These are phyloP conservation scores for Meiosimyza decipiens DNA, from an alignment of 2,888 invertebrate species.

Conservation along the genomic window DNA sequence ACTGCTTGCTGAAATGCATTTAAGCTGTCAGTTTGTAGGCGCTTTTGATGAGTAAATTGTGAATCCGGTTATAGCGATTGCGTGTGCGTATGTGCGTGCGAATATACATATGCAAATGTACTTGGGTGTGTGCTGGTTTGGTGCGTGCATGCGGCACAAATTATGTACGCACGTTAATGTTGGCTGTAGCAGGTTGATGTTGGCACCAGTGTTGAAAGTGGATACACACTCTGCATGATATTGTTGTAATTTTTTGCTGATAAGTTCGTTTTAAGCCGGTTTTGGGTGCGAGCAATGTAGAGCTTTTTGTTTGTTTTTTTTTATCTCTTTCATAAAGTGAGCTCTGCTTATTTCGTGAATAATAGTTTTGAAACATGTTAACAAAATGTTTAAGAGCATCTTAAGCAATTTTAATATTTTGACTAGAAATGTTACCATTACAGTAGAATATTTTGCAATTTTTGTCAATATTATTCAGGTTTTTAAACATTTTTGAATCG, in stretches of 20 bases:
- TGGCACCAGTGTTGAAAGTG: not conserved
- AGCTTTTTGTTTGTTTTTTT: not conserved
- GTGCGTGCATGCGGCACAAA: conserved; percentile 5
- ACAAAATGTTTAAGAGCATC: too few species aligned
- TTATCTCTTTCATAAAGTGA: not conserved
- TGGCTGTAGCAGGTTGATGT: not conserved
- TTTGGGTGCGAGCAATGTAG: not conserved
- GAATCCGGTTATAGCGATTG: not conserved
- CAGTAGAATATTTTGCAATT: too few species aligned
- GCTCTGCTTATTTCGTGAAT: too few species aligned
- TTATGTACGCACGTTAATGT: conserved; percentile 5
- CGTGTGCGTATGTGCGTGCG: not conserved
- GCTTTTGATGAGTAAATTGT: conserved; percentile 16
- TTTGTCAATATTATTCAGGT: too few species aligned
- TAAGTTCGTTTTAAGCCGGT: not conserved
- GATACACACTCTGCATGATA: not conserved
- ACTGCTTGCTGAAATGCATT: not conserved
- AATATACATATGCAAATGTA: not conserved
- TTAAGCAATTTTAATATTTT: too few species aligned
- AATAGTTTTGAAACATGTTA: too few species aligned
- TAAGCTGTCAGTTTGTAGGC: conserved; percentile 13
- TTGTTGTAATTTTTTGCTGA: not conserved
- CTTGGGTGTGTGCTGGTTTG: not conserved
- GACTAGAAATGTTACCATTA: too few species aligned
- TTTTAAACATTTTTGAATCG: too few species aligned